Base-by-base conservation (phyloP, 2,888 invertebrate species). In the Anagyrus pseudococci region DNA sequence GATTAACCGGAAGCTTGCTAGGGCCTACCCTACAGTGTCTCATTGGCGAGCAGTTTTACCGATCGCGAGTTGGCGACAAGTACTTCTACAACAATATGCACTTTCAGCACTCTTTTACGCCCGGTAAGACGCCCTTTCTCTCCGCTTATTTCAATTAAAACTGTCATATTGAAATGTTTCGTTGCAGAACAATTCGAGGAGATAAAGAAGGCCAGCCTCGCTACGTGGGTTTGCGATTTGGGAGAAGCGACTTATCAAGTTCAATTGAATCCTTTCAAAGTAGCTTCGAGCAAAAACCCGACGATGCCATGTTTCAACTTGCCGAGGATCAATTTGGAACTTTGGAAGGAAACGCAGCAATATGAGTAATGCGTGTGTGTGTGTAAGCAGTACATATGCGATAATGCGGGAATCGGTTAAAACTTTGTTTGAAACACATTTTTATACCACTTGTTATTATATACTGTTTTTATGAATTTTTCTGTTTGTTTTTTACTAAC, bases 11-110 rank as follows among this genome's bases (percentile, higher is more conserved):
- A 6, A 82, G 83, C 13, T 71, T 83, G 7, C 78, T 84, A 2
- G 86, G 85, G 0, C 85, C 85, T 1, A 84, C 85, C 1, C 83
- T 84, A 71, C 81, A 82, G 47, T 86, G 85, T 66, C 75, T 86
- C 23, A 77, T 85, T 19, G 81, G 81, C 6, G 82, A 82, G 65
- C 85, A 85, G 75, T 86, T 85, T 75, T 80, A 82, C 67, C 77
- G 83, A 53, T 79, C 83, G 15, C 81, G 84, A 69, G 80, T 78
- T 8, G 85, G 84, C 1, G 86, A 86, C 70, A 76, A 85, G 67
- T 85, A 82, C 72, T 86, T 84, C 77, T 85, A 83, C 68, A 75
- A 78, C 58, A 70, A 73, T 52, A 74, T 70, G 23, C 69, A 74
- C 65, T 75, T 76, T 62, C 69, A 65, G 19, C 70, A 73, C 50